A percentile compares a stretch with the other conserved stretches of the same genome.
These are phyloP conservation scores for Tachina fera DNA, from an alignment of 2,888 invertebrate species.

Conservation along the genomic window DNA sequence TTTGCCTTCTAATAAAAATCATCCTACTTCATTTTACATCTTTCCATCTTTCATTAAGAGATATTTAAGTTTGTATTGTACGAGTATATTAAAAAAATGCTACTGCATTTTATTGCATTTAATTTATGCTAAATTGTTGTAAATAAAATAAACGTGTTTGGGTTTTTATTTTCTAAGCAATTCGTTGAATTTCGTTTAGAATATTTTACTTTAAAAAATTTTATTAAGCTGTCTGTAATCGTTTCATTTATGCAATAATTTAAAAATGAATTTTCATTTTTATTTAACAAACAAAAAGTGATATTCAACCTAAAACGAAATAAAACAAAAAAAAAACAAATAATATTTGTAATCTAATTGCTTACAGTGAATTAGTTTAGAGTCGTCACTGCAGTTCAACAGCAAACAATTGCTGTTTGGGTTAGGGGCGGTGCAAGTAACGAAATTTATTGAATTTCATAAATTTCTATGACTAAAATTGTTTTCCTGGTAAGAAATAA, in stretches of 20 bases:
- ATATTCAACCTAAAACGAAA: conserved; percentile 57
- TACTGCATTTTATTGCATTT: conserved; percentile 70
- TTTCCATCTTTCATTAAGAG: background rate
- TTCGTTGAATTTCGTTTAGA: conserved; percentile 62
- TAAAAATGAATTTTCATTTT: conserved; percentile 51
- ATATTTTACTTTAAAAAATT: conserved; percentile 7
- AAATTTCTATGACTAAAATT: conserved; percentile 65
- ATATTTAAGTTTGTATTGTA: background rate
- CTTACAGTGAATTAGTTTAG: conserved; percentile 61
- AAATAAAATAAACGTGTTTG: conserved; percentile 63
- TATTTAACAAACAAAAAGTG: conserved; percentile 52
- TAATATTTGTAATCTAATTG: conserved; percentile 68
- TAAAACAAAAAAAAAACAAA: background rate
- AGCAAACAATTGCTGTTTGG: background rate
- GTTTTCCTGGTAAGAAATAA: conserved; percentile 63
- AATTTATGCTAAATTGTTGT: conserved; percentile 74
- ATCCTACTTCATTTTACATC: background rate
- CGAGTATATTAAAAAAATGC: conserved; percentile 33
- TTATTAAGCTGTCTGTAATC: conserved; percentile 28
- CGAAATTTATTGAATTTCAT: conserved; percentile 62
- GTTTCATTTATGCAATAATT: conserved; percentile 43
- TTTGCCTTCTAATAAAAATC: no score
- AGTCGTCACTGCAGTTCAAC: background rate
- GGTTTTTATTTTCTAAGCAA: conserved; percentile 50
- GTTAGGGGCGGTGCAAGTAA: background rate